These are phyloP conservation scores for Linepithema humile DNA, from an alignment of 1,140 invertebrate species.

Conservation along the genomic window DNA sequence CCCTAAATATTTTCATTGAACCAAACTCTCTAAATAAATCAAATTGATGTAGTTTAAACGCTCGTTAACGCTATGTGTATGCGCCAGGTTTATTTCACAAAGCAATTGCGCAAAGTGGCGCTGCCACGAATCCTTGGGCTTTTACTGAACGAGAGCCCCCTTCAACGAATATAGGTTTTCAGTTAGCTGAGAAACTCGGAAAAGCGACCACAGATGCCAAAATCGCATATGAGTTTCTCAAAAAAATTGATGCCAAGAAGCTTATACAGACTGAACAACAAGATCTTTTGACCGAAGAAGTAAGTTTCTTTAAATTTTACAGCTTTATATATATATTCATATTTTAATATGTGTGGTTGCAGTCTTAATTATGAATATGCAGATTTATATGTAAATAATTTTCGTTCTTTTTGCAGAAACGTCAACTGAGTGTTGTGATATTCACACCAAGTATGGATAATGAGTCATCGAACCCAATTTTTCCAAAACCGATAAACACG, in stretches of 20 bases:
- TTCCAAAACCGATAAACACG: conserved; percentile 76
- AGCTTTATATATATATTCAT: no score
- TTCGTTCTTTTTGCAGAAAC: conserved; percentile 62
- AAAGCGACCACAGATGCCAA: conserved; percentile 80
- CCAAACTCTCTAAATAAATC: no score
- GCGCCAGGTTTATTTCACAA: conserved; percentile 85
- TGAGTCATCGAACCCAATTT: conserved; percentile 78
- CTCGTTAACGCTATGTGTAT: no score
- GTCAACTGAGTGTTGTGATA: background rate
- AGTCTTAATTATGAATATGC: background rate
- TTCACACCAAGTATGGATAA: conserved; percentile 75
- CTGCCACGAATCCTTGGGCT: conserved; percentile 81
- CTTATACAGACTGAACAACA: conserved; percentile 46
- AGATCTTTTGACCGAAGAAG: background rate
- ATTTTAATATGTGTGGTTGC: background rate
- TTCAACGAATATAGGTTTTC: background rate
- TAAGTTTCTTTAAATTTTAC: conserved; percentile 2
- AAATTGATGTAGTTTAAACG: no score
- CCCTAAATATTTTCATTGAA: no score
- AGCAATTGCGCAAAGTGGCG: conserved; percentile 87
- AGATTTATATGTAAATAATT: background rate
- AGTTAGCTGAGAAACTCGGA: conserved; percentile 78
- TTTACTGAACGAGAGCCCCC: background rate
- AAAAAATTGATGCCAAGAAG: conserved; percentile 72
- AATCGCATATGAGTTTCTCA: conserved; percentile 82